A percentile compares a stretch with the other conserved stretches of the same genome.
These are phyloP conservation scores for Molossus alvarezi DNA, from an alignment of 2,797 vertebrate genomes.

Conservation along the genomic window DNA sequence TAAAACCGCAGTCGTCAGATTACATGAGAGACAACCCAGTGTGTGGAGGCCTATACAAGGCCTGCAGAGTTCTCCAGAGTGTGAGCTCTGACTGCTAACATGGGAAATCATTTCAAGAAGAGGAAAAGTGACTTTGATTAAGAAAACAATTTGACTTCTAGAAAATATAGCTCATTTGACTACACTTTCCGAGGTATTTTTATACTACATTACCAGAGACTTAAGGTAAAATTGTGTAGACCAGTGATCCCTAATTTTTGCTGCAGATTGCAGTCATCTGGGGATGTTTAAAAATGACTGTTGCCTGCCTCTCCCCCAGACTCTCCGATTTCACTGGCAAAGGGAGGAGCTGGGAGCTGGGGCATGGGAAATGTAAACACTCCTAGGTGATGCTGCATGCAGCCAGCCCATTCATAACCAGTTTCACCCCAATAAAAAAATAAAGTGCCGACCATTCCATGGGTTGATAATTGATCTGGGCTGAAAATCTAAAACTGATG, in stretches of 20 bases:
- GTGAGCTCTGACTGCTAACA: background rate
- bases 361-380: background rate
- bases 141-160: background rate
- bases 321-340: background rate
- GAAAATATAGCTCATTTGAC: background rate
- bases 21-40: background rate
- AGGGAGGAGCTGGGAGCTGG: background rate
- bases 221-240: background rate
- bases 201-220: background rate
- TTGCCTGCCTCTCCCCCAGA: background rate
- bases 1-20: slow-evolving; percentile 39
- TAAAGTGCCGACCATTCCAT: background rate
- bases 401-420: background rate
- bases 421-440: too few species aligned
- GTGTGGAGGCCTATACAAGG: background rate
- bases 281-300: background rate
- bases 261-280: background rate
- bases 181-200: background rate
- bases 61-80: background rate
- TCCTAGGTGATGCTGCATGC: background rate
- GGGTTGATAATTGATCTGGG: background rate
- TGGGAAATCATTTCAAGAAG: background rate
- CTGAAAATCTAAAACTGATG: background rate
- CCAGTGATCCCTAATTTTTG: background rate
- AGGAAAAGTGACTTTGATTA: slow-evolving; percentile 6